A percentile compares a stretch with the other conserved stretches of the same genome.
phyloP scores from a whole-genome alignment of 2,888 invertebrate genomes.

The Chrysina gloriosa region DNA sequence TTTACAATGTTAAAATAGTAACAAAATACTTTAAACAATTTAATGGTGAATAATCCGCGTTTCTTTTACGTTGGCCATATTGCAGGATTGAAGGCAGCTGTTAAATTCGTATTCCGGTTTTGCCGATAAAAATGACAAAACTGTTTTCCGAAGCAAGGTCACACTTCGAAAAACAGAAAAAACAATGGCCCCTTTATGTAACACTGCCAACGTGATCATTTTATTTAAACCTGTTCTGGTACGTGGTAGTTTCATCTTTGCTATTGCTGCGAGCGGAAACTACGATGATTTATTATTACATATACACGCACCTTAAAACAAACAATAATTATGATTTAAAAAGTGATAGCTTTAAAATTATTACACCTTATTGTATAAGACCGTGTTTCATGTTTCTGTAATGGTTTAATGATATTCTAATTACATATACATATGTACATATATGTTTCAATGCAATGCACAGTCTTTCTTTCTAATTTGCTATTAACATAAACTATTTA shows the following conservation, averaged over 20 bases:
- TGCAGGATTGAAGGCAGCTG: conserved; percentile 32
- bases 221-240: conserved; percentile 31
- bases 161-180: conserved; percentile 48
- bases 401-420: too few species aligned
- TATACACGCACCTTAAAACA: not conserved
- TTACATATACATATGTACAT: too few species aligned
- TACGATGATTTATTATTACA: conserved; percentile 26
- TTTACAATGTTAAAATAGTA: not conserved
- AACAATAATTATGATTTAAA: not conserved
- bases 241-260: conserved; percentile 29
- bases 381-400: too few species aligned
- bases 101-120: conserved; percentile 49
- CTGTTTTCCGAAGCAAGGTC: conserved; percentile 53
- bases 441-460: too few species aligned
- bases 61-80: not conserved
- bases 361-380: too few species aligned
- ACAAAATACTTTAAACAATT: conserved; percentile 17
- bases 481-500: too few species aligned
- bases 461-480: too few species aligned
- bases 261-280: conserved; percentile 22
- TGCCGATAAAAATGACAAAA: conserved; percentile 49
- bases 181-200: conserved; percentile 52
- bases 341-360: not conserved
- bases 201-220: conserved; percentile 40
- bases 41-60: conserved; percentile 1